Evolutionary conservation across 2,797 vertebrate genomes (phyloP).

Genomic region (Phalanger gymnotis): DNA sequence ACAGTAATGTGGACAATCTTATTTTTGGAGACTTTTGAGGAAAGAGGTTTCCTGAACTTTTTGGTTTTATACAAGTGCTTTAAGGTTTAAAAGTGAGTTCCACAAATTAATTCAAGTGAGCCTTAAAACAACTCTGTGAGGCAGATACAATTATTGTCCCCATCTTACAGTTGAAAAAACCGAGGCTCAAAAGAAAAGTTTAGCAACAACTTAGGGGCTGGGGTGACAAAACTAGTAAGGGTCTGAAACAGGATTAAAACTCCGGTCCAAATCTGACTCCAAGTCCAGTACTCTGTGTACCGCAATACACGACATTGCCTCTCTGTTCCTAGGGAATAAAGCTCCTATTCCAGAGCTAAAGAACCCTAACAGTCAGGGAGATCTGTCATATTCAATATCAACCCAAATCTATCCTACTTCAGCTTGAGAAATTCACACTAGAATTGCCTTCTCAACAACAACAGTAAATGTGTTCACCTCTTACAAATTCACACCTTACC

Average conservation of each 20-base stretch:
- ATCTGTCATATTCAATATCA: neutral
- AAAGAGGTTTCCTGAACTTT: slow-evolving; percentile 7
- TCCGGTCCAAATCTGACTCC: neutral
- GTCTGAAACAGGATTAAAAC: neutral
- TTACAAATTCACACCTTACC: neutral
- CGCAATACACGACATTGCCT: neutral
- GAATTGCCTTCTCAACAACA: neutral
- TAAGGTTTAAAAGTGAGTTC: neutral
- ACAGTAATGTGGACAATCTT: slow-evolving; percentile 43
- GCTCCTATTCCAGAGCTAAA: neutral
- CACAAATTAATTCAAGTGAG: neutral
- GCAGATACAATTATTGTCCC: neutral
- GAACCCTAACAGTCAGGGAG: neutral
- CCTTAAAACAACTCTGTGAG: neutral
- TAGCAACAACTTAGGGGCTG: neutral
- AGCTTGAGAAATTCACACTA: neutral
- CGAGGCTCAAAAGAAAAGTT: neutral
- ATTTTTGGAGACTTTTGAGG: slow-evolving; percentile 50
- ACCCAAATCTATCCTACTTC: neutral
- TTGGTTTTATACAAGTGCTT: slow-evolving; percentile 35
- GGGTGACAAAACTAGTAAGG: neutral
- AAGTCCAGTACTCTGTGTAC: neutral
- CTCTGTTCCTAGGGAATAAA: neutral
- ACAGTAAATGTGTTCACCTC: neutral
- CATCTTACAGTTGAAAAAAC: neutral